A percentile compares a stretch with the other conserved stretches of the same genome.
Evolutionary conservation across 2,113 vertebrate genomes (phyloP).

Genomic region (Lathamus discolor): DNA sequence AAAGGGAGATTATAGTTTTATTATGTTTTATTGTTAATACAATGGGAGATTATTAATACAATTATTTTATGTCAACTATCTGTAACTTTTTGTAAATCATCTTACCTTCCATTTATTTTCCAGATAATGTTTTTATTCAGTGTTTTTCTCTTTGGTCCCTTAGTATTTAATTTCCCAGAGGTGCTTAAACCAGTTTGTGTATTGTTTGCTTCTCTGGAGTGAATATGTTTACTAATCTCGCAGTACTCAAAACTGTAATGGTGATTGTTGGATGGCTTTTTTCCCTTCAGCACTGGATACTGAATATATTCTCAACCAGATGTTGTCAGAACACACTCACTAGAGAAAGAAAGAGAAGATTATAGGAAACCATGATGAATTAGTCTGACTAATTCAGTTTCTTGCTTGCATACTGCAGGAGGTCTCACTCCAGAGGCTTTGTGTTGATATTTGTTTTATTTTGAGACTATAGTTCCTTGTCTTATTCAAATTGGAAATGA

Average conservation of each 20-base stretch:
- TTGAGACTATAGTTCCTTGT: neutral
- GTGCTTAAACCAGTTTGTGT: neutral
- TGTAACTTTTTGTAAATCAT: neutral
- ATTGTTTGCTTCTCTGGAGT: neutral
- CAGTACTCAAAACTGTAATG: neutral
- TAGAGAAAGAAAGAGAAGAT: neutral
- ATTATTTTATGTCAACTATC: neutral
- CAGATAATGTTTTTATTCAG: neutral
- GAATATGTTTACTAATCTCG: neutral
- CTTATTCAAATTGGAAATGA: neutral
- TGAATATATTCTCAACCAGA: neutral
- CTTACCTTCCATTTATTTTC: neutral
- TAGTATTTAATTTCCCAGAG: neutral
- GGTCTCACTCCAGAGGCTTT: neutral
- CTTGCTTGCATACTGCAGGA: neutral
- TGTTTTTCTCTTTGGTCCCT: neutral
- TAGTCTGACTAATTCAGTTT: neutral
- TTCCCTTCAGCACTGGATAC: neutral
- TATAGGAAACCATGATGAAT: neutral
- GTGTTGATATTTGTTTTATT: neutral
- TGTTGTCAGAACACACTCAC: neutral
- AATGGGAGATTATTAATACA: neutral
- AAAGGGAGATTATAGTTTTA: neutral
- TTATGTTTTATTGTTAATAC: no score
- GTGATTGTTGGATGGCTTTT: neutral